Evolutionary conservation across 1,140 invertebrate genomes (phyloP), one percentile per base, ranked within the genome.

Genomic region (Zaprionus kolodkinae): DNA sequence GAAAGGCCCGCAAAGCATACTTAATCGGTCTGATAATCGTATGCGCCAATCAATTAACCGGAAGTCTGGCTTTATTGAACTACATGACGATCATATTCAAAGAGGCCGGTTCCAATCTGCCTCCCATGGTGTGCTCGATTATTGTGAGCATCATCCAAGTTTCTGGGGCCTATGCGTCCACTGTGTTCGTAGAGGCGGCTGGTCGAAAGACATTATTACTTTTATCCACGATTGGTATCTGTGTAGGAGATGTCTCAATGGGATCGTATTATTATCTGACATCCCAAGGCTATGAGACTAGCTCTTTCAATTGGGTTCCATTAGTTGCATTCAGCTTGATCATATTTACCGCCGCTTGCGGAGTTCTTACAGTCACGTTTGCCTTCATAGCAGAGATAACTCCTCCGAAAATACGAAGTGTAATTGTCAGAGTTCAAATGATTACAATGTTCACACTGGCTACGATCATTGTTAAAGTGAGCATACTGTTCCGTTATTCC

Each of bases 81-180:
- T 94, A 93, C 59, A 93, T 93, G 1, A 93, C 93, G 0, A 92
- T 92, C 6, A 97, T 96, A 81, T 97, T 96, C 84, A 72, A 91
- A 4, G 93, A 93, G 4, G 94, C 96, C 1, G 94, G 95, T 0
- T 94, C 94, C 1, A 91, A 76, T 13, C 73, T 97, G 0, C 86
- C 94, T 1, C 91, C 95, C 0, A 93, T 93, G 27, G 82, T 95
- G 12, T 94, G 94, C 0, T 95, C 96, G 0, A 97, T 97, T 57
- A 95, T 97, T 27, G 94, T 98, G 68, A 97, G 96, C 21, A 78
- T 72, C 0, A 93, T 94, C 63, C 93, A 94, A 54, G 68, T 93
- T 1, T 27, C 93, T 1, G 93, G 93, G 0, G 93, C 93, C 1
- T 91, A 93, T n/a, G 81, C 93, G 0, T 93, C 93, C 2, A 93